Evolutionary conservation across 2,888 invertebrate genomes (phyloP).

Genomic region (Phasia obesa): DNA sequence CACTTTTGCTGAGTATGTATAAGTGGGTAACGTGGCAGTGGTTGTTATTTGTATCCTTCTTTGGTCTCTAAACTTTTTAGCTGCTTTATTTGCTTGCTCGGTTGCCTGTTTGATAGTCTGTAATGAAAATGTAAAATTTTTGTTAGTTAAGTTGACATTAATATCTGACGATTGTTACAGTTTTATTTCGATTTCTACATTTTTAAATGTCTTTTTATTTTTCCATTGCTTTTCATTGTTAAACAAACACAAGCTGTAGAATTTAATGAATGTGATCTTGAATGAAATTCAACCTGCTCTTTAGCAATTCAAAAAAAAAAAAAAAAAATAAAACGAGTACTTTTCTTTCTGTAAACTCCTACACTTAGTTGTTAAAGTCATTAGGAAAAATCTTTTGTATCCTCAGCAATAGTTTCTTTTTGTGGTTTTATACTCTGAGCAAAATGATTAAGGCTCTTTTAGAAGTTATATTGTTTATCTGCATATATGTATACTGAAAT

Average conservation of each 20-base stretch:
- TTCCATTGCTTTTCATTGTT: conserved; percentile 41
- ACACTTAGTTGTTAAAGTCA: conserved; percentile 42
- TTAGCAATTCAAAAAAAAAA: too few species aligned
- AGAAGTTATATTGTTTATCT: too few species aligned
- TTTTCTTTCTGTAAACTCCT: conserved; percentile 24
- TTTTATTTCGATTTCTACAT: conserved; percentile 26
- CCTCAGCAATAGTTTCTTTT: conserved; percentile 34
- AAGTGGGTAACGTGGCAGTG: conserved; percentile 7
- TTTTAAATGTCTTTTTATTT: conserved; percentile 35
- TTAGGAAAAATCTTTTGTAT: conserved; percentile 59
- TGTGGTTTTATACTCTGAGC: conserved; percentile 45
- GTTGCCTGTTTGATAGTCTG: conserved; percentile 67
- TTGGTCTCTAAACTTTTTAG: conserved; percentile 36
- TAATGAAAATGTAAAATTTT: conserved; percentile 72
- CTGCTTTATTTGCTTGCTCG: conserved; percentile 46
- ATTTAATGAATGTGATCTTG: conserved; percentile 10
- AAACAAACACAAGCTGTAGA: not conserved
- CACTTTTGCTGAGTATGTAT: conserved; percentile 38
- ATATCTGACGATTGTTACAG: conserved; percentile 64
- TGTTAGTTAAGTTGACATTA: conserved; percentile 73
- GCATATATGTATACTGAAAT: too few species aligned
- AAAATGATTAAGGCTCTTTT: conserved; percentile 4
- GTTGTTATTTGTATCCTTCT: conserved; percentile 16
- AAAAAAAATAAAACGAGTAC: conserved; percentile 9
- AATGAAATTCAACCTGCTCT: conserved; percentile 16